Base-by-base conservation (phyloP, 2,888 invertebrate species). In the Lasioglossum leucozonium region DNA sequence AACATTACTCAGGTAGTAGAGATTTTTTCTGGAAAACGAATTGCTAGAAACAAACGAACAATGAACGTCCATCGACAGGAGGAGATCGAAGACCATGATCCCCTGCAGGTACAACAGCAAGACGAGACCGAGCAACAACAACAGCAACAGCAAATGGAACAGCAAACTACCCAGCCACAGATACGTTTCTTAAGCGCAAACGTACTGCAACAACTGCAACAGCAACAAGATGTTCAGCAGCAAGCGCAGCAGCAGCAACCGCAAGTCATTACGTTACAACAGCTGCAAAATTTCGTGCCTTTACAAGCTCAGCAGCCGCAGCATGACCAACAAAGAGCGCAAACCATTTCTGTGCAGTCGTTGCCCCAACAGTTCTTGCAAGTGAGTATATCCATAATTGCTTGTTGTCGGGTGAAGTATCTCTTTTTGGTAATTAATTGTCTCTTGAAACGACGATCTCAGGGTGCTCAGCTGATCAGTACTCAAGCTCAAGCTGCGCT, bases 351-450 rank as follows among this genome's bases (percentile, higher is more conserved):
- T 13, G 95, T 96, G 77, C 95, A 96, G 88, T 96, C 95, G 40
- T 91, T 96, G 79, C 95, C 95, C 0, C 96, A 96, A 77, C 96
- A 96, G 91, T 95, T 96, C 89, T 92, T 96, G 76, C 96, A 96
- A 93, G 96, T 95, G 89, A 55, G 72, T 72, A 34, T 40, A 30
- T n/a, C 11, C 11, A 22, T 67, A 62, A 30, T 30, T 18, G 3
- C 18, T 62, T 1, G 30, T 0, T 3, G 16, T 13, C 8, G 18
- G 6, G 18, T n/a, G 11, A n/a, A 55, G 11, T n/a, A 4, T 55
- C 51, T 55, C 4, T 8, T 55, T 1, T 55, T 1, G 4, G 10
- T 30, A 18, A 62, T 16, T 62, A 30, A 62, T 30, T 18, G 6
- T 6, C 10, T n/a, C n/a, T 10, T 55, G n/a, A 75, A 65, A 22